Evolutionary conservation across 2,113 vertebrate genomes (phyloP), one percentile per base, ranked within the genome.

Genomic region (Pelvicachromis taeniatus): DNA sequence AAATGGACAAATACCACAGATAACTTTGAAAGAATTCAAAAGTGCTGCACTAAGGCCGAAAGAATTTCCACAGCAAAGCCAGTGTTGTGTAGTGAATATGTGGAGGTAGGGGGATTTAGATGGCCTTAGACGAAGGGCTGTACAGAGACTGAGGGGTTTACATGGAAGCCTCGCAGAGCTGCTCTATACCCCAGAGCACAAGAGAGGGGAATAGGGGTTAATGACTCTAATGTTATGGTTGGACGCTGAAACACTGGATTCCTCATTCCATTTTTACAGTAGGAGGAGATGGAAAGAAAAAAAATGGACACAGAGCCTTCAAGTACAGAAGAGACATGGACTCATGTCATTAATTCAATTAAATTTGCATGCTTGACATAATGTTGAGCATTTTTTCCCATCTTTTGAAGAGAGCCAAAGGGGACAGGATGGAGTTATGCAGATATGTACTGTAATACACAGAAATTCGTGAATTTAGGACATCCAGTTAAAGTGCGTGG

Each of bases 321-420:
- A 83, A 95, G 93, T 97, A 95, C 95, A 97, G 96, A 96, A 95
- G 93, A 96, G 96, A 95, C 96, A 95, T 45, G 87, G 89, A 92
- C 91, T 91, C 90, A 82, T 90, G 91, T 96, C 97, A 97, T 98
- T 97, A 98, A 97, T 97, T 97, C 97, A 97, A 97, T 97, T 97
- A 97, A 93, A 96, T 96, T 89, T 96, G 94, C 97, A 96, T 90
- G 94, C 95, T 96, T 97, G 96, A 98, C 96, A 96, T 93, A 96
- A 95, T 91, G 95, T 94, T 94, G 95, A 96, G 95, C 52, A 19
- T 87, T 90, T 84, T 85, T 88, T 58, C 33, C 45, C 79, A 73
- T 96, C 96, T 95, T 95, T 95, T 96, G 95, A 96, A 91, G 70
- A 91, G 48, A 84, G 89, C 92, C 93, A 86, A 91, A 84, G 89